These are phyloP conservation scores for Microcebus lehilahytsara DNA, from an alignment of 2,113 vertebrate genomes.

Conservation along the genomic window DNA sequence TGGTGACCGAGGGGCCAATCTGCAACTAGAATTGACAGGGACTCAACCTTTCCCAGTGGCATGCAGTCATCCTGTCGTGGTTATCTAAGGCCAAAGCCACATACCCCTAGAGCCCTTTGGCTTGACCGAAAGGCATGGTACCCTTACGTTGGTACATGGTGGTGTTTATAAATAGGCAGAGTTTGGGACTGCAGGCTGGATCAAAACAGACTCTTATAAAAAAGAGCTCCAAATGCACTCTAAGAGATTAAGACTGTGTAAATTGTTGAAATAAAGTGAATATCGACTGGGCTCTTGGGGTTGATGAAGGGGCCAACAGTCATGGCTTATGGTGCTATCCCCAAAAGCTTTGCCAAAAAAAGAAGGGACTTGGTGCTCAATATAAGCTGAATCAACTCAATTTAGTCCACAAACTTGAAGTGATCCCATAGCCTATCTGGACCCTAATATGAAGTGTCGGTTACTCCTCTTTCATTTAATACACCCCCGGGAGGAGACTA, in stretches of 20 bases:
- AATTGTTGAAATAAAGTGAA: background rate
- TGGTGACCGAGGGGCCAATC: background rate
- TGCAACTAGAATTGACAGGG: background rate
- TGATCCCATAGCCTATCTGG: background rate
- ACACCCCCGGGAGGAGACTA: background rate
- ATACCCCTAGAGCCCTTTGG: background rate
- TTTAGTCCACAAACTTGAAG: background rate
- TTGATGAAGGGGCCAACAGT: background rate
- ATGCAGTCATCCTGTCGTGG: background rate
- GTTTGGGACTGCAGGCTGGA: background rate
- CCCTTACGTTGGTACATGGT: background rate
- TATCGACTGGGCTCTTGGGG: background rate
- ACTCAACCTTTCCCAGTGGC: background rate
- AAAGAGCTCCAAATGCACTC: no score
- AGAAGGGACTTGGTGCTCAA: background rate
- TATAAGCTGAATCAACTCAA: background rate
- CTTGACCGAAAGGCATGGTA: background rate
- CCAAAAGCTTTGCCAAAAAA: background rate
- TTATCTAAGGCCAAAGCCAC: background rate
- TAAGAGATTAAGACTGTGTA: background rate
- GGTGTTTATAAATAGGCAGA: background rate
- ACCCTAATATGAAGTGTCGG: background rate
- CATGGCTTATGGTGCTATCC: background rate
- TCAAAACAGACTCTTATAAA: background rate
- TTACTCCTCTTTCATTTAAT: background rate